Percentiles rank a stretch among this genome's conserved stretches.
These are phyloP conservation scores for Brachionichthys hirsutus DNA, from an alignment of 2,113 vertebrate species.

Conservation along the genomic window DNA sequence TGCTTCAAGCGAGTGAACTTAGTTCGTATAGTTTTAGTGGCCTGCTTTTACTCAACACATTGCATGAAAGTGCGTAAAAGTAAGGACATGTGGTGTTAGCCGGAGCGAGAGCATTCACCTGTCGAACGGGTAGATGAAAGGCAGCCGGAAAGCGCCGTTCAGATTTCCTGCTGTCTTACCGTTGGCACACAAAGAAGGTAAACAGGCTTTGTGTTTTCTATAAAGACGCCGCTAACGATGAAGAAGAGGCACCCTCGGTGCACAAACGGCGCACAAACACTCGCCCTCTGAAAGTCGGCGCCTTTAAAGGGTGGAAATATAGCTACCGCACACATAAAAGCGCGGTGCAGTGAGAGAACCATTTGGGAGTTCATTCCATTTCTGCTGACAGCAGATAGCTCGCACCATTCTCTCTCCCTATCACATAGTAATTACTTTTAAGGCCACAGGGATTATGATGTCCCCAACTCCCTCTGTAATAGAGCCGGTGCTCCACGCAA, in stretches of 20 bases:
- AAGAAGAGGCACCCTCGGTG: background rate
- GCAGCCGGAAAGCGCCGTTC: constrained; percentile 84
- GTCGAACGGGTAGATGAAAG: constrained; percentile 83
- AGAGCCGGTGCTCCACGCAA: constrained; percentile 59
- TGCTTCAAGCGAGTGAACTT: constrained; percentile 1
- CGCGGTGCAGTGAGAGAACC: constrained; percentile 25
- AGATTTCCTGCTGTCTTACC: constrained; percentile 84
- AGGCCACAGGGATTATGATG: constrained; percentile 67
- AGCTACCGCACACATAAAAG: constrained; percentile 20
- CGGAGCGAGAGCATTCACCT: constrained; percentile 74
- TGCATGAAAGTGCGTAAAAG: background rate
- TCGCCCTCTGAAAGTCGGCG: constrained; percentile 38
- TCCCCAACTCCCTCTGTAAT: constrained; percentile 65
- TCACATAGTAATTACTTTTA: constrained; percentile 72
- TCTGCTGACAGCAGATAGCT: constrained; percentile 71
- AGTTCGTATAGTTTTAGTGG: background rate
- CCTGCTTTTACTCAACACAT: background rate
- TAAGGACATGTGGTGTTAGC: background rate
- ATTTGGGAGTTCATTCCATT: constrained; percentile 62
- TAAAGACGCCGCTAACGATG: background rate
- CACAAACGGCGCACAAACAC: constrained; percentile 22
- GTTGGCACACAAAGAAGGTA: constrained; percentile 72
- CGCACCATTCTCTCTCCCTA: constrained; percentile 55
- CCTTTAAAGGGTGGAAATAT: constrained; percentile 28
- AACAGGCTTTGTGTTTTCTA: constrained; percentile 4